phyloP scores from a whole-genome alignment of 2,888 invertebrate genomes.

The Pristionchus fissidentatus region DNA sequence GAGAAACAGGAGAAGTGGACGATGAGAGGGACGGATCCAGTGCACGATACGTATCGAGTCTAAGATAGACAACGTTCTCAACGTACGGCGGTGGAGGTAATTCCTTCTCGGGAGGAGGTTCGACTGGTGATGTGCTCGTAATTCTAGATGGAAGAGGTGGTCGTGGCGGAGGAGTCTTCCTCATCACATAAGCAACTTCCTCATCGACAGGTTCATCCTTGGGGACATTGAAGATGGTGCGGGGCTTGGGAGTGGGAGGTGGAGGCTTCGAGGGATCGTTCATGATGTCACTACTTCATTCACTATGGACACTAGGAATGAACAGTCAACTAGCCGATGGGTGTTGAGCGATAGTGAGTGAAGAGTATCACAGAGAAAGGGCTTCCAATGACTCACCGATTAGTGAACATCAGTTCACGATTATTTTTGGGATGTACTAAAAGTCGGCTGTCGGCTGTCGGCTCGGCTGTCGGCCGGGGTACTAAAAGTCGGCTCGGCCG shows the following conservation, averaged over 20 bases:
- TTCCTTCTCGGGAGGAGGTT: background rate
- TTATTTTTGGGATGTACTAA: too few relatives aligned
- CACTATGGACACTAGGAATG: background rate
- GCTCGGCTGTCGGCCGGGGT: too few relatives aligned
- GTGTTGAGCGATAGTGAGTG: background rate
- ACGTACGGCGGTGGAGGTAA: conserved; percentile 1
- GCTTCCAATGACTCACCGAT: too few relatives aligned
- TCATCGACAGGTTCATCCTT: background rate
- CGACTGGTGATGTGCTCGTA: background rate
- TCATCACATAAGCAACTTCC: background rate
- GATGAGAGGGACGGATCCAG: conserved; percentile 26
- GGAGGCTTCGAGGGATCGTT: conserved; percentile 3
- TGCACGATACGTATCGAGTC: conserved; percentile 20
- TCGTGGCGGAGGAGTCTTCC: conserved; percentile 24
- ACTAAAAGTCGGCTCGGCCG: too few relatives aligned
- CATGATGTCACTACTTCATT: background rate
- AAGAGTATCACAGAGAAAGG: background rate
- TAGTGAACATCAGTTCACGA: too few relatives aligned
- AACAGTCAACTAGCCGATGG: background rate
- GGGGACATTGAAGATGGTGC: conserved; percentile 41
- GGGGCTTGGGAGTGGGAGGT: conserved; percentile 40
- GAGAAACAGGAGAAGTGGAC: background rate
- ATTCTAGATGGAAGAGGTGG: conserved; percentile 12
- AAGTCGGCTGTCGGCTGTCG: too few relatives aligned
- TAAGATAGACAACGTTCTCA: conserved; percentile 32